Conservation (phyloP, 2,797 vertebrate genomes). For the Parotocinclus haroldoi region DNA sequence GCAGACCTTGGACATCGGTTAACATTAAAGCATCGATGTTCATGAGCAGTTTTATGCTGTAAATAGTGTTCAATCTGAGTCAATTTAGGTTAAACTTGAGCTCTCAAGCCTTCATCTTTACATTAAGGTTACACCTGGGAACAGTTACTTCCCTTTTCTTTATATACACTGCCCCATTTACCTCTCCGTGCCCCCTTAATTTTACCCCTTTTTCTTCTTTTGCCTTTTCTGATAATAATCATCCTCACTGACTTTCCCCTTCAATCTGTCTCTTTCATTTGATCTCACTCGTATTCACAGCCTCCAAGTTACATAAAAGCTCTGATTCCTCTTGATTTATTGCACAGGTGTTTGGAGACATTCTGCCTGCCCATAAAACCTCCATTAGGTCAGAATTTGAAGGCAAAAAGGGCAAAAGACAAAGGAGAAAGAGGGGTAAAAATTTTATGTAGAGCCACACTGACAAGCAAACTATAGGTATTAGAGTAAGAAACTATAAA, state of each 20-base stretch:
- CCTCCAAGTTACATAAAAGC: slow-evolving; percentile 59
- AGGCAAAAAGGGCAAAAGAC: slow-evolving; percentile 10
- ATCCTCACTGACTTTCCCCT: not conserved
- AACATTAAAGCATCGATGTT: no score
- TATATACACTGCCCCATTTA: no score
- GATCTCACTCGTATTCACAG: slow-evolving; percentile 33
- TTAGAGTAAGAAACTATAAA: no score
- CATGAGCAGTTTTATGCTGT: no score
- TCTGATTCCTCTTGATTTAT: slow-evolving; percentile 60
- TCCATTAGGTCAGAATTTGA: slow-evolving; percentile 44
- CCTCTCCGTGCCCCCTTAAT: not conserved
- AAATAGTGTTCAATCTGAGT: no score
- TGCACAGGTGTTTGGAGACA: slow-evolving; percentile 66
- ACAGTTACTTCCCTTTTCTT: no score
- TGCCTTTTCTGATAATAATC: not conserved
- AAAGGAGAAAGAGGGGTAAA: slow-evolving; percentile 12
- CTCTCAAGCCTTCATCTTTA: no score
- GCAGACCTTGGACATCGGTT: no score
- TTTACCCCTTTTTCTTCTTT: not conserved
- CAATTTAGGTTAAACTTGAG: no score
- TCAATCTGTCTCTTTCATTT: slow-evolving; percentile 28
- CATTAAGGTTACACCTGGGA: no score
- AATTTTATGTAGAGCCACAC: not conserved
- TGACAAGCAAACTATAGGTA: no score
- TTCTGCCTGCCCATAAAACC: slow-evolving; percentile 58